These are phyloP conservation scores for Schizothorax lantsangensis DNA, from an alignment of 2,797 vertebrate genomes.

Conservation along the genomic window DNA sequence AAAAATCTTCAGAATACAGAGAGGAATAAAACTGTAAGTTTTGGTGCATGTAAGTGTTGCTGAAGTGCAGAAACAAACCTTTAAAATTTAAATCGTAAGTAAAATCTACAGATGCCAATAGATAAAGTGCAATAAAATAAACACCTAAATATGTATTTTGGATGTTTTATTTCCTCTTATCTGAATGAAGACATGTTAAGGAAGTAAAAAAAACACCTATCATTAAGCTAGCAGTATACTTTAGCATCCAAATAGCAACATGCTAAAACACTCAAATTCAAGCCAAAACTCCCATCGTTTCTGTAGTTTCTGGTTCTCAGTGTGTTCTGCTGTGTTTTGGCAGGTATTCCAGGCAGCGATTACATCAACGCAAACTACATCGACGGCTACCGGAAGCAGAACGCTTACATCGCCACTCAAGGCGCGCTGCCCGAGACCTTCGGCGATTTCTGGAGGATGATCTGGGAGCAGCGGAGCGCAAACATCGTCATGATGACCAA, in stretches of 20 bases:
- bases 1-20: not conserved
- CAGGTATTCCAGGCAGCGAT: slow-evolving; percentile 97
- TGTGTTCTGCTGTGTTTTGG: not conserved
- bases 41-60: not conserved
- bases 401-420: slow-evolving; percentile 97
- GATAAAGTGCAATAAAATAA: not conserved
- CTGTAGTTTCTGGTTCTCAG: not conserved
- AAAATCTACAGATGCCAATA: not conserved
- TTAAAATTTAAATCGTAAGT: not conserved
- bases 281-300: not conserved
- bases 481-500: slow-evolving; percentile 99
- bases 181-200: not conserved
- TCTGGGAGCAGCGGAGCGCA: slow-evolving; percentile 98
- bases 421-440: slow-evolving; percentile 95
- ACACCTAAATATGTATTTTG: not conserved
- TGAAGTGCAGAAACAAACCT: not conserved
- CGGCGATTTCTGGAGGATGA: slow-evolving; percentile 99
- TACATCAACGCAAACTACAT: slow-evolving; percentile 99
- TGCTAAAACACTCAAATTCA: not conserved
- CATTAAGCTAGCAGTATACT: not conserved
- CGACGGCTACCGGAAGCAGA: slow-evolving; percentile 97
- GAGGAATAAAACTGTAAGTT: not conserved
- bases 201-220: not conserved
- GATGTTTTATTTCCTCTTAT: not conserved
- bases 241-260: not conserved